Conservation (phyloP, 2,888 invertebrate species). For the Neoascia interrupta region DNA sequence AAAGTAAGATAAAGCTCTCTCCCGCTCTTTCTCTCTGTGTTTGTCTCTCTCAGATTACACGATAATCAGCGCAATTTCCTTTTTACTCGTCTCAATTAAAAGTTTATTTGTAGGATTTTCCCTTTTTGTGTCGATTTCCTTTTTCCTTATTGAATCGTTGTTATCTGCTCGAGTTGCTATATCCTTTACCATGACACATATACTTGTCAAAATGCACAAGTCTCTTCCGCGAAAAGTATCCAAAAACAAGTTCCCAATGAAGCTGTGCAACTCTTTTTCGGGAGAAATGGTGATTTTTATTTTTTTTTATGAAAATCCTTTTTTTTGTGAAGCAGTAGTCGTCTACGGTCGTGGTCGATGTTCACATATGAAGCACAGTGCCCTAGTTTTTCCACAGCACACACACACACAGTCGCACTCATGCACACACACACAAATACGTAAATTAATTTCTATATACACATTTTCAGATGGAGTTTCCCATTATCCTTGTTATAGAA, state of each 20-base stretch:
- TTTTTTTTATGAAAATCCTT: conserved; percentile 20
- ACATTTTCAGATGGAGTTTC: conserved; percentile 62
- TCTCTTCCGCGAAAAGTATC: too few relatives aligned
- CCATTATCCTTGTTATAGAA: conserved; percentile 66
- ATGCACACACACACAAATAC: conserved; percentile 36
- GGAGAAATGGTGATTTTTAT: background rate
- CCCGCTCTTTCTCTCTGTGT: conserved; percentile 16
- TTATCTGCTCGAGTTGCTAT: background rate
- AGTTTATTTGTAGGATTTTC: conserved; percentile 55
- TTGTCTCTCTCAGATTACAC: conserved; percentile 18
- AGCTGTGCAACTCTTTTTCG: background rate
- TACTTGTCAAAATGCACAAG: too few relatives aligned
- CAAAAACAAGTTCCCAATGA: background rate
- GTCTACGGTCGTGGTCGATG: conserved; percentile 70
- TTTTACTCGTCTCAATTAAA: conserved; percentile 59
- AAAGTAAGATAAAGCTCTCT: conserved; percentile 40
- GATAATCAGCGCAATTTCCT: conserved; percentile 67
- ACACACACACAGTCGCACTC: conserved; percentile 48
- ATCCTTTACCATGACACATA: conserved; percentile 34
- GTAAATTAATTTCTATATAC: conserved; percentile 68
- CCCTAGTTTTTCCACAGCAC: conserved; percentile 76
- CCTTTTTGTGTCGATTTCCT: conserved; percentile 29
- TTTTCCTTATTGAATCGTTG: conserved; percentile 20
- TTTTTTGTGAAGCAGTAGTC: conserved; percentile 17
- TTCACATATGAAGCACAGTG: conserved; percentile 76